These are phyloP conservation scores for Brachionus koreanus DNA, from an alignment of 1,140 invertebrate genomes.

Conservation along the genomic window DNA sequence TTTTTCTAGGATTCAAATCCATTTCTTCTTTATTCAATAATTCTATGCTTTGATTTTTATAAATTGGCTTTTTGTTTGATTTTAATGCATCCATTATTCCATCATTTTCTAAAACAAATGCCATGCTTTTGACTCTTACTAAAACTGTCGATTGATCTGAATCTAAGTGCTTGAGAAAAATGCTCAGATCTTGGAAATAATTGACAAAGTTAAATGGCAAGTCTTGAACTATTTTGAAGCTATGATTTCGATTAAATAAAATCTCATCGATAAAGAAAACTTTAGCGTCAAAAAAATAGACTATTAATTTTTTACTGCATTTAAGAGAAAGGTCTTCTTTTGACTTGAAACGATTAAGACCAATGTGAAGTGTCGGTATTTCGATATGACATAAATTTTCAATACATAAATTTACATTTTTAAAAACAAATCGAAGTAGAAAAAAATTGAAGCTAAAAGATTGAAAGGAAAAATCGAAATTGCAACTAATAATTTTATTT, in stretches of 20 bases:
- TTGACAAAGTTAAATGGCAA: neutral
- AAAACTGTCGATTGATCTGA: no score
- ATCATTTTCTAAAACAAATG: neutral
- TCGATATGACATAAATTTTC: constrained; percentile 11
- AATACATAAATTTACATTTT: constrained; percentile 1
- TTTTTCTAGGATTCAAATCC: neutral
- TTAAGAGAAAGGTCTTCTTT: neutral
- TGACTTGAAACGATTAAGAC: neutral
- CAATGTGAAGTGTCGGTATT: neutral
- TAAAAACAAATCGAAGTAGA: neutral
- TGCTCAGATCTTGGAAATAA: neutral
- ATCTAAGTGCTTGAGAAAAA: neutral
- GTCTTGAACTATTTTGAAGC: neutral
- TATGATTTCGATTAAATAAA: neutral
- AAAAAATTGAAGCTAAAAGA: neutral
- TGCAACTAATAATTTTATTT: neutral
- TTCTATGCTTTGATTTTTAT: neutral
- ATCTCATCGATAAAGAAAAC: neutral
- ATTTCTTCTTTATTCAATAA: neutral
- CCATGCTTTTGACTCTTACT: neutral
- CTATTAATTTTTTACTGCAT: neutral
- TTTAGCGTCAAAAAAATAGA: neutral
- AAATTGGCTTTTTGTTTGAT: neutral
- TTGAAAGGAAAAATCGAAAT: neutral
- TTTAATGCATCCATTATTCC: neutral